Evolutionary conservation across 2,797 vertebrate genomes (phyloP), one percentile per base, ranked within the genome.

Genomic region (Melanotaenia nigrans): DNA sequence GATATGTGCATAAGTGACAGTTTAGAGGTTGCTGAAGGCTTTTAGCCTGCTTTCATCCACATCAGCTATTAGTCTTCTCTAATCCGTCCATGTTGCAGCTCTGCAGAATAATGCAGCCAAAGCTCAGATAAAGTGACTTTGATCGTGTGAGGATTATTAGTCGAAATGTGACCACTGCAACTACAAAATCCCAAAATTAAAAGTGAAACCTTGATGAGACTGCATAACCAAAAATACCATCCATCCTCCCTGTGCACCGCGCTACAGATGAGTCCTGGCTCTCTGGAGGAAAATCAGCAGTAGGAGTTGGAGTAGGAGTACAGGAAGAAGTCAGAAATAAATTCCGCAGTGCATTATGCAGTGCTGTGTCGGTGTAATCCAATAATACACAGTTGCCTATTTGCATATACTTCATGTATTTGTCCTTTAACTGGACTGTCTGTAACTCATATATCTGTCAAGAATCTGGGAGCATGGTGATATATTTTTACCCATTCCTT

Each of bases 241-340:
- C 40, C n/a, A 33, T 55, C 5, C 65, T 77, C 73, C 73, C 70
- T 20, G 20, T 53, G 69, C 38, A n/a, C 40, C 25, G 20, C 2
- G 35, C 66, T 71, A 47, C 65, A 79, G 62, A 75, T 35, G 58
- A 70, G 76, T 77, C 65, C 59, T 65, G 68, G n/a, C 60, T 77
- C 85, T 85, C 75, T 28, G 18, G 83, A 83, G 78, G 78, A 72
- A 78, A 65, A 86, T 69, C 73, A n/a, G 68, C 71, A 83, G 88
- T 83, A 85, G 85, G 90, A 85, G 84, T 75, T 77, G 28, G 79
- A 83, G 85, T 89, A 89, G 88, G 88, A 85, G 79, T 82, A 65
- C n/a, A 76, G 70, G 75, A 77, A 63, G 73, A 79, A 79, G 75
- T 83, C 84, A 77, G 78, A 87, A 88, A 85, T 89, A 83, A 64